Conservation (phyloP, 2,888 invertebrate species). For the Priocnemis perturbator region DNA sequence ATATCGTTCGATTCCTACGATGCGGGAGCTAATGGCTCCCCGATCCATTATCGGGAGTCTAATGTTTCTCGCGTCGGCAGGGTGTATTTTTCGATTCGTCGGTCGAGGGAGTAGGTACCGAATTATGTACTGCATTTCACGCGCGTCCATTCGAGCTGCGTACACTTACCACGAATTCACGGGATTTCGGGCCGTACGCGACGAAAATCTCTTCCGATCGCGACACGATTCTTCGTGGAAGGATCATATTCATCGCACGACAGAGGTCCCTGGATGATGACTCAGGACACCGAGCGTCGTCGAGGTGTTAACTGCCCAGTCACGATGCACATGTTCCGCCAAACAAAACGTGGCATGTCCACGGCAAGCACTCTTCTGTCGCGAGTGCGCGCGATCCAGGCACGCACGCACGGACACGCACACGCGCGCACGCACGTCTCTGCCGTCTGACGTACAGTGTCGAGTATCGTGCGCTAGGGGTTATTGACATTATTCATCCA, state of each 20-base stretch:
- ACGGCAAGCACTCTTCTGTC: conserved; percentile 4
- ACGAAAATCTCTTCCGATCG: not conserved
- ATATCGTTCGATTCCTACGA: conserved; percentile 47
- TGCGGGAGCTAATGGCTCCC: conserved; percentile 59
- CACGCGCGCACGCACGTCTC: not conserved
- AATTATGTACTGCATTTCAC: too few relatives aligned
- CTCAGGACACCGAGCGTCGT: conserved; percentile 47
- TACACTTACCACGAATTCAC: too few relatives aligned
- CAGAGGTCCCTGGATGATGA: conserved; percentile 13
- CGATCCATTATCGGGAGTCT: conserved; percentile 42
- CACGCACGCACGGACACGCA: conserved; percentile 25
- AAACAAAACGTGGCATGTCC: conserved; percentile 59
- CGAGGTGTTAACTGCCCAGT: conserved; percentile 67
- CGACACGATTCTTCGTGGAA: not conserved
- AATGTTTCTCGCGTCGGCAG: conserved; percentile 43
- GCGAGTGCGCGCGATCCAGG: conserved; percentile 35
- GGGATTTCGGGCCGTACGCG: not conserved
- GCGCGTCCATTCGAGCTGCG: too few relatives aligned
- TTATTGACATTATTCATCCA: conserved; percentile 67
- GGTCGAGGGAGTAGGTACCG: too few relatives aligned
- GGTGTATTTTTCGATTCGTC: conserved; percentile 49
- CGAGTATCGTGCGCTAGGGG: conserved; percentile 55
- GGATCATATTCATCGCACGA: not conserved
- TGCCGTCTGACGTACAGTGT: conserved; percentile 19
- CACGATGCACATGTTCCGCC: conserved; percentile 66